Percentiles rank a stretch among this genome's conserved stretches.
phyloP scores from a whole-genome alignment of 2,888 invertebrate species.

The Acrobasis suavella region DNA sequence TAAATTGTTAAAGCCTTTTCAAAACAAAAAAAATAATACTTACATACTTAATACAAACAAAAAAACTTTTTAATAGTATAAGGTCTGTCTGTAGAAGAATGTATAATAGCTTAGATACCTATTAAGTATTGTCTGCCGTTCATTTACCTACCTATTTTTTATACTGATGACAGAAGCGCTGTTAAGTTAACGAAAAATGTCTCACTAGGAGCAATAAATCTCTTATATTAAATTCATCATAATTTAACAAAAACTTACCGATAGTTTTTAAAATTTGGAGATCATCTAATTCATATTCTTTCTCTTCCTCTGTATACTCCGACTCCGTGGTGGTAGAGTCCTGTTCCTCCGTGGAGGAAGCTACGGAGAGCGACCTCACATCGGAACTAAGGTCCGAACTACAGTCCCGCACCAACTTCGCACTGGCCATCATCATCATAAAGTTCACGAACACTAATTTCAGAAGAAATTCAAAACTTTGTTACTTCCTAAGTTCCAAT shows the following conservation, averaged over 20 bases:
- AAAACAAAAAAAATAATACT: no score
- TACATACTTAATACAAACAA: no score
- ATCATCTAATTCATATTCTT: conserved; percentile 88
- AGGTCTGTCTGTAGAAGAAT: no score
- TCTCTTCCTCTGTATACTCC: conserved; percentile 82
- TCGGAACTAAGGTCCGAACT: conserved; percentile 78
- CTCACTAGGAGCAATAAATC: neutral
- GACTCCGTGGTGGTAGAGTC: conserved; percentile 81
- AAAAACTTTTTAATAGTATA: no score
- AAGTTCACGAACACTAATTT: conserved; percentile 27
- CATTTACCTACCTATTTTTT: no score
- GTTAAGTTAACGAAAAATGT: neutral
- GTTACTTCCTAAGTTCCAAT: conserved; percentile 10
- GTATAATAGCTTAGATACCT: no score
- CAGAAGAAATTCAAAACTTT: conserved; percentile 8
- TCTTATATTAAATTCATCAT: neutral
- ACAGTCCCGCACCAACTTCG: conserved; percentile 79
- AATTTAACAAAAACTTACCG: conserved; percentile 84
- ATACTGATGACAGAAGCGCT: no score
- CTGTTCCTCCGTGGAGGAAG: conserved; percentile 81
- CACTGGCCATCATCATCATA: conserved; percentile 81
- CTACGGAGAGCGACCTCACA: conserved; percentile 74
- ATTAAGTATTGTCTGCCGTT: no score
- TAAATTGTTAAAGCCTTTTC: no score
- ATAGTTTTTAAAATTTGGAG: conserved; percentile 94